Evolutionary conservation across 2,888 invertebrate genomes (phyloP).

Genomic region (Stenolophus ochropezus): DNA sequence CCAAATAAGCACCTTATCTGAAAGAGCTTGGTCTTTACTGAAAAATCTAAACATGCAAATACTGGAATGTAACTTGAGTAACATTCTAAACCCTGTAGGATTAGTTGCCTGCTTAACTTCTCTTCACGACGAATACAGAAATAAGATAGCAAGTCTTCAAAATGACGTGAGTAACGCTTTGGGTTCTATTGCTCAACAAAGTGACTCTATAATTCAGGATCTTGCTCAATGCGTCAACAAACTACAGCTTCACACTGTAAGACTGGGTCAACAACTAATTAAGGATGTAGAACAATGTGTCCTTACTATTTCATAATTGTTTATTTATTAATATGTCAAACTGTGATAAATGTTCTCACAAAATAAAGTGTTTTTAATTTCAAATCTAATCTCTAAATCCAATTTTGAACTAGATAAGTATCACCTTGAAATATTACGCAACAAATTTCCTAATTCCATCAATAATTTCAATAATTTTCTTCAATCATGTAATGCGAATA

Average conservation of each 20-base stretch:
- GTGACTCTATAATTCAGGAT: neutral
- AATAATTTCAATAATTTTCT: constrained; percentile 9
- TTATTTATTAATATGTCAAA: neutral
- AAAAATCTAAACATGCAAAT: neutral
- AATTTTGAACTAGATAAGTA: neutral
- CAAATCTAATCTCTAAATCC: constrained; percentile 5
- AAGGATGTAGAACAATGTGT: constrained; percentile 45
- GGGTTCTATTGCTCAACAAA: neutral
- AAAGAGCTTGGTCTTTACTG: neutral
- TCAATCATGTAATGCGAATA: constrained; percentile 9
- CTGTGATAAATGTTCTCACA: neutral
- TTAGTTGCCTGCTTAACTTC: constrained; percentile 27
- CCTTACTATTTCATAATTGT: neutral
- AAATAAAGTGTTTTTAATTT: neutral
- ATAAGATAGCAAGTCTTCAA: constrained; percentile 4
- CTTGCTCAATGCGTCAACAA: constrained; percentile 19
- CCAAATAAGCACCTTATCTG: neutral
- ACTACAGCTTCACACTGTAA: constrained; percentile 37
- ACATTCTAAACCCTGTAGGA: constrained; percentile 18
- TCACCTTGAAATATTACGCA: constrained; percentile 24
- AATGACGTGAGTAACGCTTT: neutral
- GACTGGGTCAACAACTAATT: constrained; percentile 21
- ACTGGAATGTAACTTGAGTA: neutral
- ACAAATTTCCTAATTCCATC: neutral
- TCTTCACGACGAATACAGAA: constrained; percentile 10